Evolutionary conservation across 53 echinoderm and acorn worm species (phyloP), one percentile per base, ranked within the genome.

Genomic region (Paracentrotus lividus): DNA sequence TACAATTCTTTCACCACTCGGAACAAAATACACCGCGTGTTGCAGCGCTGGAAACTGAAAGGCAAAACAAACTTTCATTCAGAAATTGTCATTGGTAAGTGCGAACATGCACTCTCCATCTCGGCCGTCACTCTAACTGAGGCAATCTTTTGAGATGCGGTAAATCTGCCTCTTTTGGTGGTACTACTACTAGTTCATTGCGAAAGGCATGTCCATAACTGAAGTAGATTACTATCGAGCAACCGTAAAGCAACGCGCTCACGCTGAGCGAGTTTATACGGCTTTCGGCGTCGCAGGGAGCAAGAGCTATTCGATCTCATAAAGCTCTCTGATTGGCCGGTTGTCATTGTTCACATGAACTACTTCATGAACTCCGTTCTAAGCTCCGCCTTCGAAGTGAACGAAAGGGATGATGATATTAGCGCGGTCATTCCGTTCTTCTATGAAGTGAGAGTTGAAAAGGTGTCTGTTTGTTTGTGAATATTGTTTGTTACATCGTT

Each of bases 291-390:
- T 47, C 47, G n/a, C n/a, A 47, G 26, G 9, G 47, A n/a, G 47
- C 24, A 81, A 81, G 47, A 33, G 47, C 15, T 81, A 9, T 26
- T 5, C 40, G 42, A 21, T 76, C 40, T 5, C 38, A 76, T 38
- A 18, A 76, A 40, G 76, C 76, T 76, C 18, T 47, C 44, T 81
- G 81, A 81, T 81, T 81, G 81, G 81, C 81, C 47, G 81, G 18
- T 26, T 47, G 81, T 24, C 47, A 81, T 81, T 47, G 47, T 44
- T 81, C 81, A 81, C 81, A 81, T 38, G 81, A 47, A 27, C 44
- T 81, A n/a, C n/a, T n/a, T n/a, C n/a, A n/a, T n/a, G n/a, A n/a
- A n/a, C n/a, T n/a, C 47, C 44, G n/a, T 72, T 61, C 20, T n/a
- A 81, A 81, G 81, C 47, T 13, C 44, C 81, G 81, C 81, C 81